Evolutionary conservation across 2,113 vertebrate species (phyloP).

Genomic region (Gallinago paraguaiae): DNA sequence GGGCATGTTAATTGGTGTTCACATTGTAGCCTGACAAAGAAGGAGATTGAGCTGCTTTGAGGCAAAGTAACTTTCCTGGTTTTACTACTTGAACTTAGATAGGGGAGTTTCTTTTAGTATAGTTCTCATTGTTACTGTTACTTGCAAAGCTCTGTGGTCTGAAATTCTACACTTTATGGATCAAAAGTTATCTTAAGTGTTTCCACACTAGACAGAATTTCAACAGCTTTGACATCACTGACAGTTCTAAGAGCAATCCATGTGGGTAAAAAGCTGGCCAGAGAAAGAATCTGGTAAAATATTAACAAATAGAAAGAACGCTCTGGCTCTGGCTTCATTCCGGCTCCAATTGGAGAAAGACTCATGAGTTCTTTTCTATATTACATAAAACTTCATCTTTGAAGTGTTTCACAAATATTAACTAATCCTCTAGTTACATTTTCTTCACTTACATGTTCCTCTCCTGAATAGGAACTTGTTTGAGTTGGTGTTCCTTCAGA

Average conservation of each 20-base stretch:
- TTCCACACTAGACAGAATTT: conserved; percentile 72
- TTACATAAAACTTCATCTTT: conserved; percentile 59
- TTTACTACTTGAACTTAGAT: conserved; percentile 18
- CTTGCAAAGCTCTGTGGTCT: background rate
- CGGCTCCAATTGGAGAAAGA: background rate
- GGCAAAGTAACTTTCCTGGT: conserved; percentile 1
- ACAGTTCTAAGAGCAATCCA: conserved; percentile 63
- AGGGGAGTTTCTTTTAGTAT: background rate
- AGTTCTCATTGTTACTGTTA: background rate
- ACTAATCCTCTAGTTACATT: conserved; percentile 44
- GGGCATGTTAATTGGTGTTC: background rate
- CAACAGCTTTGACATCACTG: conserved; percentile 72
- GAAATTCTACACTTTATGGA: conserved; percentile 54
- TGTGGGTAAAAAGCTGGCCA: conserved; percentile 67
- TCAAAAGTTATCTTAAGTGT: conserved; percentile 67
- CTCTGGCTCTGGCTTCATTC: conserved; percentile 1
- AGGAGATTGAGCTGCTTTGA: background rate
- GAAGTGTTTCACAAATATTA: conserved; percentile 72
- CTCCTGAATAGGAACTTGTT: conserved; percentile 13
- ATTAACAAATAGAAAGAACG: conserved; percentile 54
- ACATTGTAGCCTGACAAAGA: background rate
- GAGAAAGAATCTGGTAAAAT: conserved; percentile 57
- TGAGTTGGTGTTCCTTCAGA: conserved; percentile 30
- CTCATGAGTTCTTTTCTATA: background rate
- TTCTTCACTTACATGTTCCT: conserved; percentile 12